Percentiles rank a stretch among this genome's conserved stretches.
phyloP scores from a whole-genome alignment of 2,888 invertebrate genomes.

The Antheraea assamensis region DNA sequence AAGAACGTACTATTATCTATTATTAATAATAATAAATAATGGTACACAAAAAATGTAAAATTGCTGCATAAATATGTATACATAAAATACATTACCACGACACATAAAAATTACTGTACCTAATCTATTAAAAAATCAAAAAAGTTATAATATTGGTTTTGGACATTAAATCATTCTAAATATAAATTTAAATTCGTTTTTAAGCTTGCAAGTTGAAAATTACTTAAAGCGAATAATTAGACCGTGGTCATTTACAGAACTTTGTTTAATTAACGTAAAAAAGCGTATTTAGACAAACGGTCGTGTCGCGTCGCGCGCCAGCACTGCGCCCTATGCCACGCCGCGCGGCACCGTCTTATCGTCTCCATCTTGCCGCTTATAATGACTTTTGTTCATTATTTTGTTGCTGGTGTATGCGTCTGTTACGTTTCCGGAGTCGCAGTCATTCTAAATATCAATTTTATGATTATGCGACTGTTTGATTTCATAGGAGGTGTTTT shows the following conservation, averaged over 20 bases:
- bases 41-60: too few species aligned
- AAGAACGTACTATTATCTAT: too few species aligned
- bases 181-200: not conserved
- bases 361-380: slow-evolving; percentile 70
- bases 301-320: slow-evolving; percentile 25
- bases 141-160: too few species aligned
- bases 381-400: slow-evolving; percentile 80
- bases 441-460: slow-evolving; percentile 67
- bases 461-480: slow-evolving; percentile 67
- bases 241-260: slow-evolving; percentile 77
- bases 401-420: slow-evolving; percentile 67
- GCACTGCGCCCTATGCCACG: not conserved
- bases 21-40: too few species aligned
- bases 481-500: slow-evolving; percentile 51
- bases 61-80: too few species aligned
- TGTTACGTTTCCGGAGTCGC: slow-evolving; percentile 66
- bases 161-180: not conserved
- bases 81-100: too few species aligned
- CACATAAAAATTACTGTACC: not conserved
- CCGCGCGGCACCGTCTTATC: slow-evolving; percentile 51
- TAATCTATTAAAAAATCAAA: not conserved
- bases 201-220: not conserved
- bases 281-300: slow-evolving; percentile 77
- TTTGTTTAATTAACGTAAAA: slow-evolving; percentile 81
- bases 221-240: slow-evolving; percentile 67